These are phyloP conservation scores for Athalia rosae DNA, from an alignment of 2,888 invertebrate genomes.

Conservation along the genomic window DNA sequence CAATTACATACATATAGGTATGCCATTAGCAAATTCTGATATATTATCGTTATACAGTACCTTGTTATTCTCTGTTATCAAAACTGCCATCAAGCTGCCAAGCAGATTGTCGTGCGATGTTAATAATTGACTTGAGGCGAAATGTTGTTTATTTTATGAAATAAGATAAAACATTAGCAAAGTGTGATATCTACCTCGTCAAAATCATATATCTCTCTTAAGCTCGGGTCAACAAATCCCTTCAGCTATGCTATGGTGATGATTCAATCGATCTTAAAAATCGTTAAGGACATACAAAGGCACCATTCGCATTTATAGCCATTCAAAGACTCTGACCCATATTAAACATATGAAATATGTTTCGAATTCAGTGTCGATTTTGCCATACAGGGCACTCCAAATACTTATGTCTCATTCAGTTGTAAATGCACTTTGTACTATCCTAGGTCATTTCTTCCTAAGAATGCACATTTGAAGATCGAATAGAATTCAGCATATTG, in stretches of 20 bases:
- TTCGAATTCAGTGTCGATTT: too few relatives aligned
- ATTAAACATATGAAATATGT: too few relatives aligned
- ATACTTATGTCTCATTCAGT: too few relatives aligned
- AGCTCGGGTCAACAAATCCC: slow-evolving; percentile 4
- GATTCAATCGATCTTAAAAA: not conserved
- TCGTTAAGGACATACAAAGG: not conserved
- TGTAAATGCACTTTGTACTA: too few relatives aligned
- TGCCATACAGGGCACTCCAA: too few relatives aligned
- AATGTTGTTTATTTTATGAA: slow-evolving; percentile 29
- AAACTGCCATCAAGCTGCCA: slow-evolving; percentile 36
- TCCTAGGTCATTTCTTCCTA: too few relatives aligned
- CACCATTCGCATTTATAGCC: not conserved
- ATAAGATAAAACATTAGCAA: slow-evolving; percentile 18
- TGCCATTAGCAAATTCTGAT: slow-evolving; percentile 33
- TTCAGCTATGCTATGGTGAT: not conserved
- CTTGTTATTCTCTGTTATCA: slow-evolving; percentile 39
- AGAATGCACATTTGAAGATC: too few relatives aligned
- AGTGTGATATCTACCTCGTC: slow-evolving; percentile 22
- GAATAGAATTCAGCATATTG: too few relatives aligned
- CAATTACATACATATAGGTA: slow-evolving; percentile 15
- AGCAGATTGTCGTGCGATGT: slow-evolving; percentile 25
- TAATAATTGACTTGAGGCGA: not conserved
- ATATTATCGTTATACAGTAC: slow-evolving; percentile 37
- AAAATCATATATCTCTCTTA: slow-evolving; percentile 16
- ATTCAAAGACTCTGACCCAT: too few relatives aligned